Percentiles rank a stretch among this genome's conserved stretches.
phyloP scores from a whole-genome alignment of 2,888 invertebrate genomes.

The Amitus sp. region DNA sequence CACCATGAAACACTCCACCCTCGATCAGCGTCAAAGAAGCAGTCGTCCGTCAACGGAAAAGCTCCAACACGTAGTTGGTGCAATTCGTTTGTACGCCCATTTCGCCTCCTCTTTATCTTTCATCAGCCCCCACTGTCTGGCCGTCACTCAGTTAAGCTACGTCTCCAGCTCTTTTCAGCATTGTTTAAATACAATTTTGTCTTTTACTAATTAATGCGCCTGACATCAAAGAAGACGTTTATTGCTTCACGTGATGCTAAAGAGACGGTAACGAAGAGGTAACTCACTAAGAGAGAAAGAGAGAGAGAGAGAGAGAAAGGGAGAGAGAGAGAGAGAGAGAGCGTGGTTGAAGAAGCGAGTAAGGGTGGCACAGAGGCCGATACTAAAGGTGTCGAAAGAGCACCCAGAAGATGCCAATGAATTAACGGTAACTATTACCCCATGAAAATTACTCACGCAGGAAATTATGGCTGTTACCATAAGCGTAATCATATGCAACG shows the following conservation, averaged over 20 bases:
- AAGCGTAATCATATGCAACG: too few relatives aligned
- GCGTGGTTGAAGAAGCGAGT: conserved; percentile 58
- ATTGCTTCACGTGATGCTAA: conserved; percentile 68
- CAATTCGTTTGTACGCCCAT: conserved; percentile 58
- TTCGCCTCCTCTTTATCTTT: conserved; percentile 44
- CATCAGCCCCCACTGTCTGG: conserved; percentile 15
- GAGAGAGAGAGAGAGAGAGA: too few relatives aligned
- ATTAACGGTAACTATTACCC: too few relatives aligned
- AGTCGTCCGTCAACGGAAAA: conserved; percentile 5
- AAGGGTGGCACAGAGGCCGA: conserved; percentile 43
- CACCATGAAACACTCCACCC: conserved; percentile 42
- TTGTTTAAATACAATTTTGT: conserved; percentile 73
- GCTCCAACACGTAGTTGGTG: conserved; percentile 37
- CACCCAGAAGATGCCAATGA: conserved; percentile 30
- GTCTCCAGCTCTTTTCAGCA: conserved; percentile 58
- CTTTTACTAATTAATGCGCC: conserved; percentile 72
- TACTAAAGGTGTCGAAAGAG: conserved; percentile 26
- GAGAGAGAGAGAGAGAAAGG: too few relatives aligned
- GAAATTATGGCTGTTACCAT: too few relatives aligned
- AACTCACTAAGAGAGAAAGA: conserved; percentile 62
- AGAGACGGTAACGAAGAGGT: conserved; percentile 67
- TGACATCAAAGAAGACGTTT: conserved; percentile 70
- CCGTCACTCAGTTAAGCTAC: conserved; percentile 24
- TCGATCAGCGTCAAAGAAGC: conserved; percentile 20
- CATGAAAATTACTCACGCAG: too few relatives aligned